Evolutionary conservation across 2,113 vertebrate genomes (phyloP), one percentile per base, ranked within the genome.

Genomic region (Brachyhypopomus occidentalis): DNA sequence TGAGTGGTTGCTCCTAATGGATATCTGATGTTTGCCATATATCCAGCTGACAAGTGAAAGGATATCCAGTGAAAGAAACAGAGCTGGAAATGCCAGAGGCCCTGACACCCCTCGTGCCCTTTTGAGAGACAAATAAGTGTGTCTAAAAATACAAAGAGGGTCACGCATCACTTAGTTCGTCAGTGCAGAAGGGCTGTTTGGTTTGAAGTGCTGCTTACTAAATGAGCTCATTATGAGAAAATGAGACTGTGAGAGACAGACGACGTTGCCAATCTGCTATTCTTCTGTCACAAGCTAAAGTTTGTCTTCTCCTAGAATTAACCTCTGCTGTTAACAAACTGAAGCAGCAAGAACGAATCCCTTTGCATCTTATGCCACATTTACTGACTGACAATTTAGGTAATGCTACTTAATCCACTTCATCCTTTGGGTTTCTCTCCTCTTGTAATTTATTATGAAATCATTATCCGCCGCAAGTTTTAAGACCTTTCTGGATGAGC

Each of bases 51-150:
- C 86, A 88, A 77, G 80, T 30, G 56, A 84, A 83, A 83, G 83
- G 87, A 88, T 70, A 83, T 82, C 80, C 48, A 76, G 66, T 8
- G 5, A 78, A 73, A 74, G 77, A 87, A 88, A 88, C 82, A 83
- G 78, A 85, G 84, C 41, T 84, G 84, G 83, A 89, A 88, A 79
- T 72, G 81, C 84, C 83, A 85, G 69, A 75, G 67, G 70, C 48
- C 36, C 38, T 48, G 85, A 78, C 76, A 62, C 79, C 87, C 84
- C 85, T 79, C 76, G 81, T 87, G 87, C 84, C 85, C 87, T 91
- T 92, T 89, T 71, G 81, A 34, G 84, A 90, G 89, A 92, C 83
- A 88, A 91, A 92, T 89, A 77, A 75, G 85, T 80, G 86, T 89
- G 84, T 89, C 85, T 78, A 75, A 56, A 67, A 86, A 82, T 81